Base-by-base conservation (phyloP, 1,140 invertebrate genomes). In the Acyrthosiphon pisum region DNA sequence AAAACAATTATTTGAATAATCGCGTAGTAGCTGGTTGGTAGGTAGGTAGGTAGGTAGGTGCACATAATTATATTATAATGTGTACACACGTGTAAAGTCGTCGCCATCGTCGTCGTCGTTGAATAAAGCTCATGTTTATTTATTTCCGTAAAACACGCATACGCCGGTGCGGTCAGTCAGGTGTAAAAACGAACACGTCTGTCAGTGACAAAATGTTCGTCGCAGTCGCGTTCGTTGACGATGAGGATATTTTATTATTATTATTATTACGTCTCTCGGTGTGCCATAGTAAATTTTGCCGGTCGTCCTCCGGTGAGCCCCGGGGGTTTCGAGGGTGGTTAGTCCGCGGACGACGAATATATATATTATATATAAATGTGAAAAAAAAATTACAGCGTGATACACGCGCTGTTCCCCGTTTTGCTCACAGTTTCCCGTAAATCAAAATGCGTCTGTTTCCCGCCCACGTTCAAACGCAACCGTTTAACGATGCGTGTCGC, bases 401-500 rank as follows among this genome's bases (percentile, higher is more conserved):
- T 76, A 6, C 14, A 76, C 60, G 1, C n/a, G 14, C 60, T 22
- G 20, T 53, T 76, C 60, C n/a, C 60, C n/a, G n/a, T n/a, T 86
- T 86, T 86, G n/a, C 14, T 86, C 84, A 30, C 44, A 18, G 84
- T 18, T 44, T n/a, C 44, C 23, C 44, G 84, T 86, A 86, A 86
- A 86, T 86, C 84, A 86, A 46, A 86, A 86, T 30, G 30, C 44
- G 84, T 26, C 26, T 6, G 30, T 86, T 46, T 44, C 1, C 84
- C 41, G 41, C 84, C 84, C 84, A 86, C 84, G 84, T 86, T 46
- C 84, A 20, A 86, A 46, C n/a, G 37, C 44, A 41, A 46, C 84
- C 84, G 84, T 86, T 86, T 86, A 86, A 46, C 84, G 84, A 86
- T 18, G 84, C 84, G 84, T 86, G 84, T 86, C 84, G 26, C 26